Evolutionary conservation across 2,797 vertebrate genomes (phyloP).

Genomic region (Typhlichthys eigenmanni): DNA sequence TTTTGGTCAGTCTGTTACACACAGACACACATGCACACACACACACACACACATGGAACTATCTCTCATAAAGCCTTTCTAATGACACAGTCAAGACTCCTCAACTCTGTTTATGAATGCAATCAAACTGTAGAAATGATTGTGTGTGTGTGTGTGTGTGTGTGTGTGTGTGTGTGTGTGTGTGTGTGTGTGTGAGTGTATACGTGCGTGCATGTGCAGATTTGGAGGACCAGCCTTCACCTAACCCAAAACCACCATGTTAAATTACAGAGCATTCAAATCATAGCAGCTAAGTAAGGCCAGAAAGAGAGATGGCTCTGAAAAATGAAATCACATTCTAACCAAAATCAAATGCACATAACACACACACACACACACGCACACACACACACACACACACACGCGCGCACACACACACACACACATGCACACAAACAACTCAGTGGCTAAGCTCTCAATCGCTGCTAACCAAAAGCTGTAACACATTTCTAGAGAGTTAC

Average conservation of each 20-base stretch:
- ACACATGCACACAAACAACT: slow-evolving; percentile 31
- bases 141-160: slow-evolving; percentile 23
- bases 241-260: slow-evolving; percentile 77
- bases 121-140: slow-evolving; percentile 69
- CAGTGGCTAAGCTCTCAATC: slow-evolving; percentile 7
- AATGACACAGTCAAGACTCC: slow-evolving; percentile 68
- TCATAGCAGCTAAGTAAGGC: slow-evolving; percentile 70
- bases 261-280: slow-evolving; percentile 80
- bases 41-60: slow-evolving; percentile 5
- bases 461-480: neutral
- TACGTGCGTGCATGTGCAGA: slow-evolving; percentile 16
- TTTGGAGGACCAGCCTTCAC: slow-evolving; percentile 65
- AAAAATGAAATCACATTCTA: slow-evolving; percentile 7
- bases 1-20: too few relatives aligned
- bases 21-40: too few relatives aligned
- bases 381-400: too few relatives aligned
- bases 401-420: neutral
- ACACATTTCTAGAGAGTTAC: neutral
- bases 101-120: slow-evolving; percentile 78
- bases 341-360: neutral
- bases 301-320: slow-evolving; percentile 20
- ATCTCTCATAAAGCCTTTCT: slow-evolving; percentile 66
- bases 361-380: neutral
- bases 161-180: slow-evolving; percentile 20
- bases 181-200: too few relatives aligned